A percentile compares a stretch with the other conserved stretches of the same genome.
phyloP scores from a whole-genome alignment of 2,888 invertebrate genomes.

The Drosophila paucipuncta region DNA sequence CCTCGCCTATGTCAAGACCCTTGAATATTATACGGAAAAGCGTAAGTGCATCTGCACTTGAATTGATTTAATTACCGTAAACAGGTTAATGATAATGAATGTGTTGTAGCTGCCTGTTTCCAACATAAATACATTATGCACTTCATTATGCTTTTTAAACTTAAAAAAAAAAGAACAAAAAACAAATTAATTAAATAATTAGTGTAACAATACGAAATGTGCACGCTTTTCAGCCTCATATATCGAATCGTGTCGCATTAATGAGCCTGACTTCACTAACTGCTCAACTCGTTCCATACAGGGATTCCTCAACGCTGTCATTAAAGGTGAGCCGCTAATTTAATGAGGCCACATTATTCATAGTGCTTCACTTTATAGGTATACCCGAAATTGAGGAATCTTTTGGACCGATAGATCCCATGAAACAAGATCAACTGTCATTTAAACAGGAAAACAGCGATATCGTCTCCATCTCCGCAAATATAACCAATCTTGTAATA shows the following conservation, averaged over 20 bases:
- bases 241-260: constrained; percentile 88
- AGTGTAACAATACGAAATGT: constrained; percentile 3
- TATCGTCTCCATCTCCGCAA: constrained; percentile 88
- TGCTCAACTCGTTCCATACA: constrained; percentile 88
- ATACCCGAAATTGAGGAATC: constrained; percentile 82
- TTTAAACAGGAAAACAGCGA: constrained; percentile 90
- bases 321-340: constrained; percentile 76
- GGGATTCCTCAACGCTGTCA: constrained; percentile 87
- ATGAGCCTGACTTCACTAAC: constrained; percentile 88
- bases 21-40: constrained; percentile 64
- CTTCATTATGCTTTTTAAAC: background rate
- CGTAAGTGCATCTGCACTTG: constrained; percentile 61
- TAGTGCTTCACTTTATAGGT: constrained; percentile 23
- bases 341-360: constrained; percentile 7
- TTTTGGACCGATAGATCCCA: constrained; percentile 89
- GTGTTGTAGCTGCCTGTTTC: constrained; percentile 6
- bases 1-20: constrained; percentile 33
- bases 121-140: constrained; percentile 28
- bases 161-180: background rate
- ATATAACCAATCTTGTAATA: constrained; percentile 88
- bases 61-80: constrained; percentile 26
- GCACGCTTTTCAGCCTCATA: constrained; percentile 87
- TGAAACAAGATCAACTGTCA: constrained; percentile 88
- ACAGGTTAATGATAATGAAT: constrained; percentile 22
- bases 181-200: background rate